These are phyloP conservation scores for Pycnonotus jocosus DNA, from an alignment of 2,113 vertebrate genomes.

Conservation along the genomic window DNA sequence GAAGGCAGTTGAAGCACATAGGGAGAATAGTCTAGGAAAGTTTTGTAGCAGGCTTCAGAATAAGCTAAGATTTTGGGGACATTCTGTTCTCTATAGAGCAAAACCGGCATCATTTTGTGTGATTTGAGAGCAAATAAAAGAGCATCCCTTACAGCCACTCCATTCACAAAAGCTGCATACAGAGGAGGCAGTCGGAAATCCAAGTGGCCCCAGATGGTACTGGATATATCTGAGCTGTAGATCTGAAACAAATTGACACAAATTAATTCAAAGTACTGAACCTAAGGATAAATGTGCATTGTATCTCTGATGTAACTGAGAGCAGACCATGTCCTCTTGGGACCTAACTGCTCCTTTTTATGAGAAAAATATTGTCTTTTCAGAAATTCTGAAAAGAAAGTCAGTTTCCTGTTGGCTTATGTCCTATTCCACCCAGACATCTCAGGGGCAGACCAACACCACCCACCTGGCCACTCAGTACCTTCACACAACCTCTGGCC, in stretches of 20 bases:
- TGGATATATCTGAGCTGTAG: slow-evolving; percentile 75
- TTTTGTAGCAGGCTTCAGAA: neutral
- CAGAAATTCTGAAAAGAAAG: neutral
- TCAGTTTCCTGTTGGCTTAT: neutral
- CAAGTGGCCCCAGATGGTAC: slow-evolving; percentile 82
- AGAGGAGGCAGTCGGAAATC: slow-evolving; percentile 75
- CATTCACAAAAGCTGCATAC: slow-evolving; percentile 89
- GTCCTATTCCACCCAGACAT: neutral
- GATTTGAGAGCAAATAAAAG: slow-evolving; percentile 26
- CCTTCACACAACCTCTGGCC: neutral
- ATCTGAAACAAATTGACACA: slow-evolving; percentile 62
- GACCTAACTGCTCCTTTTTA: neutral
- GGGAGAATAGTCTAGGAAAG: neutral
- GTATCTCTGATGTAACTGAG: neutral
- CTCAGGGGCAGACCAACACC: neutral
- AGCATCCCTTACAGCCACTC: slow-evolving; percentile 82
- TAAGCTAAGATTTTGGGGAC: neutral
- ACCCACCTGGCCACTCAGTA: neutral
- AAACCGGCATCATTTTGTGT: neutral
- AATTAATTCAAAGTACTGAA: neutral
- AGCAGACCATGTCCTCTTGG: neutral
- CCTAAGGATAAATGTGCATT: neutral
- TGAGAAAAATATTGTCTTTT: neutral
- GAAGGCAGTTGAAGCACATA: neutral
- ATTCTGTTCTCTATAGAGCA: neutral